Evolutionary conservation across 2,113 vertebrate species (phyloP), one percentile per base, ranked within the genome.

Genomic region (Cyprichromis sp.): DNA sequence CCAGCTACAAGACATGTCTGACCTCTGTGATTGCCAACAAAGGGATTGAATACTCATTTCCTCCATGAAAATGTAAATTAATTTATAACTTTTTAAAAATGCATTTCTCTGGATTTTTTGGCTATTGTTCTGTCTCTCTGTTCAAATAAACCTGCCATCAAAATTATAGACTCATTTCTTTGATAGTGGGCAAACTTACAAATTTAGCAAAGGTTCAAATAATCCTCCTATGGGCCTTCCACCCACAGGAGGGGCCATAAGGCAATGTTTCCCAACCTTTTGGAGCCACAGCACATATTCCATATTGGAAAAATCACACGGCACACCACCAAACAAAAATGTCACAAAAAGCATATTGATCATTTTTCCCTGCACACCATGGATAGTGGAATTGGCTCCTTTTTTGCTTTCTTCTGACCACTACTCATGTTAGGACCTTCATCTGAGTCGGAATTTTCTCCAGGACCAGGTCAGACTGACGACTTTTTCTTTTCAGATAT

Each of bases 371-470:
- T 61, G 57, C 26, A 31, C 14, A 17, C 3, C 14, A 61, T 17
- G 57, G 3, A 31, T 9, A 61, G 8, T 31, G 57, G 26, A 61
- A 17, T 6, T 31, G 57, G 3, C 57, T 61, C 57, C 26, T 31
- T 59, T 61, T 31, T 61, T 61, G 26, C 2, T 31, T 3, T 17
- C 57, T 17, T 31, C 57, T 61, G 26, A 61, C 26, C 0, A 10
- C 14, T 31, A 17, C 57, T 31, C 14, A 6, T 3, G 57, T 31
- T 61, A 1, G 0, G 3, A 31, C 57, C 14, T 61, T 61, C 26
- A 59, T 0, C 57, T 59, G 57, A 31, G 26, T 59, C 0, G 2
- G 0, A 31, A 59, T 59, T 61, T 61, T 1, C 26, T 61, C 26
- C 26, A 17, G 57, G 26, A 61, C 26, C 57, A 61, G 57, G 57